These are phyloP conservation scores for Pseudochirops cupreus DNA, from an alignment of 2,797 vertebrate species.

Conservation along the genomic window DNA sequence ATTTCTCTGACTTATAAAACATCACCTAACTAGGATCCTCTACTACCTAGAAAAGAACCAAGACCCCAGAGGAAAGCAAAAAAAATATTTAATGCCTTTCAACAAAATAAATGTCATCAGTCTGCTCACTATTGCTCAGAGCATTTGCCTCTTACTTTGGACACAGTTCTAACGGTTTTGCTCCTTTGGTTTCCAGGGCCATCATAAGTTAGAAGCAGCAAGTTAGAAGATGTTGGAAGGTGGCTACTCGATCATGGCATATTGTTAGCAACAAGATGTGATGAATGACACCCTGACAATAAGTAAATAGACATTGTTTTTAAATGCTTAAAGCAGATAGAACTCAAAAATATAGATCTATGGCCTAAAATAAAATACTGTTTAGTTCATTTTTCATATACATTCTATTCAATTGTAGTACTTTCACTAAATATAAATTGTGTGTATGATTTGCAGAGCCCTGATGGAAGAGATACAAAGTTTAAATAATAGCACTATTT, in stretches of 20 bases:
- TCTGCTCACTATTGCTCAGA: background rate
- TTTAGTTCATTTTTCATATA: background rate
- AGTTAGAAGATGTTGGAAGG: background rate
- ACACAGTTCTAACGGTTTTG: background rate
- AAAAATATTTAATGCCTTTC: background rate
- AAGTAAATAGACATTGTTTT: background rate
- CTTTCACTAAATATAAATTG: too few relatives aligned
- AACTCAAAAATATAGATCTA: background rate
- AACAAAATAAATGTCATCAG: background rate
- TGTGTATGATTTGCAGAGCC: background rate
- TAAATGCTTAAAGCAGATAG: background rate
- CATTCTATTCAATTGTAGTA: too few relatives aligned
- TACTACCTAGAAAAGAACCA: background rate
- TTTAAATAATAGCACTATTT: background rate
- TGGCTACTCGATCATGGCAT: background rate
- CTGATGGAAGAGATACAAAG: background rate
- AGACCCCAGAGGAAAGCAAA: background rate
- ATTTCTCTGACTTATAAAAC: background rate
- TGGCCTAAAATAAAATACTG: background rate
- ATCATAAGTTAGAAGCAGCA: background rate
- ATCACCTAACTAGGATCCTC: background rate
- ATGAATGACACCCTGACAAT: background rate
- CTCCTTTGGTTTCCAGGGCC: background rate
- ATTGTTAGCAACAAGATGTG: background rate
- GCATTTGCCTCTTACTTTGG: background rate